Percentiles rank a stretch among this genome's conserved stretches.
Conservation (phyloP, 2,113 vertebrate species). For the rat (Rattus norvegicus) region GRCr8 NC_086038.1:32749001-32749500, state of each 20-base stretch:
- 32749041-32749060: neutral
- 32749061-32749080: neutral
- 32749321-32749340: neutral
- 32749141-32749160: neutral
- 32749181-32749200: neutral
- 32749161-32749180: neutral
- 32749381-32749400: neutral
- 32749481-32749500: neutral
- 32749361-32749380: neutral
- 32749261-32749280: neutral
- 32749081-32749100: neutral
- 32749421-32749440: neutral
- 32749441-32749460: neutral
- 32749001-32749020: neutral
- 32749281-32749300: neutral
- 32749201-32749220: slow-evolving; percentile 11
- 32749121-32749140: neutral
- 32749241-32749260: neutral
- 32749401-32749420: neutral
- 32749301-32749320: neutral
- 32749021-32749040: neutral
- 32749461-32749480: neutral
- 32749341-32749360: slow-evolving; percentile 7
- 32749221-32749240: neutral
- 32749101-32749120: neutral